Base-by-base conservation (phyloP, 2,797 vertebrate species). In the Cryptoblepharus egeriae region DNA sequence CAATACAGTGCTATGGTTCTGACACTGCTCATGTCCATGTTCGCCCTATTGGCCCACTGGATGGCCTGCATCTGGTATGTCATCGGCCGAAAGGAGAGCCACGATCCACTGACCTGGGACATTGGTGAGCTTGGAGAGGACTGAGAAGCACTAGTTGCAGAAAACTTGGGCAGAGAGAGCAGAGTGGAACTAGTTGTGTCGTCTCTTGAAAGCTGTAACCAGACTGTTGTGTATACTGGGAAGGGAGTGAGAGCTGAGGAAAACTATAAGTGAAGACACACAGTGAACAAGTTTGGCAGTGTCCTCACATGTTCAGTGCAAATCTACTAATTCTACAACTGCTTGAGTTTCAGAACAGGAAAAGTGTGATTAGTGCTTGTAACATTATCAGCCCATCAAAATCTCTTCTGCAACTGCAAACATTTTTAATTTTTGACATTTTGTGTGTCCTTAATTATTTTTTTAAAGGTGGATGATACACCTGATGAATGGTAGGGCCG, bases 1-100 rank as follows among this genome's bases (percentile, higher is more conserved):
- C 98, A 99, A 95, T 98, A 99, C 97, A 99, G 98, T 1, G 97
- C 98, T 0, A 97, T 99, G 96, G 97, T 99, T 82, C 97, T 99
- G 81, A 98, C 98, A 0, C 95, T 99, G 81, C 97, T 99, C 79
- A 99, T 98, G 98, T 98, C 97, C 4, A 96, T 97, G 93, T 99
- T 99, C 7, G 98, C 97, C 0, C 96, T 99, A 91, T 95, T 99
- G 68, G 98, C 98, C 13, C 98, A 99, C 94, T 99, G 98, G 98
- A 97, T 99, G 97, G 98, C 98, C 32, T 99, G 98, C 30, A 90
- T 98, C 90, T 99, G 98, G 98, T 99, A 99, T 4, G 95, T 99
- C 94, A 98, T 99, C 26, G 98, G 98, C 65, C 97, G 96, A 87
- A 95, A 94, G 83, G 96, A 98, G 84, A 97, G 97, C 94, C 96